Evolutionary conservation across 2,888 invertebrate genomes (phyloP), one percentile per base, ranked within the genome.

Genomic region (Drosophila quinaria): DNA sequence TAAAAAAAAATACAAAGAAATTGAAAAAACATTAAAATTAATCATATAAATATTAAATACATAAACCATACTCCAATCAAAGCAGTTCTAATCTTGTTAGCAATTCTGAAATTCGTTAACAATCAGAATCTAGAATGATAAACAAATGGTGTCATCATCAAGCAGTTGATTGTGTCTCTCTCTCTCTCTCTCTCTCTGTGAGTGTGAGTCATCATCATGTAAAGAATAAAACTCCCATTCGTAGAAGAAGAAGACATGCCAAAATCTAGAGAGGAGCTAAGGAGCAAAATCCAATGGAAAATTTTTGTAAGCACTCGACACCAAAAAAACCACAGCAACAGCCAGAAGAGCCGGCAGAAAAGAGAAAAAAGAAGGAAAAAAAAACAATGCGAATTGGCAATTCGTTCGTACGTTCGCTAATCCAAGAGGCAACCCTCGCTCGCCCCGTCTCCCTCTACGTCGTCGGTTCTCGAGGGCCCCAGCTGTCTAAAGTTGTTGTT

Each of bases 401-500:
- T 79, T 74, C 86, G 25, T 25, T 25, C 25, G 25, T 25, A 8
- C 29, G 59, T 51, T 73, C 65, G 85, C 81, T 76, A 85, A 87
- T 87, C 74, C 86, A 80, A 77, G 74, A 70, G 70, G 62, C 73
- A 66, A 55, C 62, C 17, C 22, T 42, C 19, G 29, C 29, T 42
- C 19, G 29, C 29, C 29, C 29, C 29, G 8, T 37, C 70, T 54
- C 41, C 15, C 33, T 58, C 17, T 5, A 10, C 15, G 44, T 37
- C 46, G 47, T 62, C 51, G 52, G 39, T 25, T 25, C 19, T 55
- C 59, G 61, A 55, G 82, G 88, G 79, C 66, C 81, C 84, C 85
- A 84, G 84, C 79, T 89, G 85, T 85, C 89, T 87, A 65, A 89
- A 77, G 81, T 84, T 87, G 79, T 83, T 86, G 87, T 84, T 89